Evolutionary conservation across 1,140 invertebrate genomes (phyloP), one percentile per base, ranked within the genome.

Genomic region (Bilobella aurantiaca): DNA sequence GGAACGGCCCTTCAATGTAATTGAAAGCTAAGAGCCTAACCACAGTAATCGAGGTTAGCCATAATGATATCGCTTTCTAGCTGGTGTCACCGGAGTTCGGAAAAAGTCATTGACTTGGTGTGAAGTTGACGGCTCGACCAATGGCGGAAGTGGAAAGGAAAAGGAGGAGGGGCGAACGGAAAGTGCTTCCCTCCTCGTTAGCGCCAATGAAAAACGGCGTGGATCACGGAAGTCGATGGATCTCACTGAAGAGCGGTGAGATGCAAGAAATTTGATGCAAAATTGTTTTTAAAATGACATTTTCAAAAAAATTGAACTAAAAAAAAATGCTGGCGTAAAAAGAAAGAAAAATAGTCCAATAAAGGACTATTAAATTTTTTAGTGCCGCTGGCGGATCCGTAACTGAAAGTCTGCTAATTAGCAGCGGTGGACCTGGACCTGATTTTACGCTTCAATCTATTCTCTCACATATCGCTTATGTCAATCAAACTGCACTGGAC

Each of bases 381-480:
- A 57, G 2, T 27, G n/a, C 47, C 56, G 5, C 23, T 31, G 53
- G 18, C 61, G 64, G 46, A 58, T 61, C 32, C 53, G 32, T 61
- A 64, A 56, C 57, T 62, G 68, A 69, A 64, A 69, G 65, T 58
- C 58, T 69, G 30, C 62, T 69, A n/a, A 53, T 53, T 23, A 14
- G 8, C 49, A 66, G 64, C 34, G 64, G 53, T 37, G 66, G 23
- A n/a, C 62, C 63, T 23, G 66, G 68, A 27, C 68, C 68, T 21
- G 71, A 73, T 57, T 70, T 63, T 42, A 82, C 81, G 25, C 76
- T 84, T 62, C 79, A 82, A 47, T 81, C 82, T 1, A 82, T 84
- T 68, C 68, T 84, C 56, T 82, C 83, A 73, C 82, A 84, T 68
- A 83, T 83, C 53, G 82, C 82, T 16, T 82, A 83, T 66, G 81